These are phyloP conservation scores for Drosophila mojavensis DNA, from an alignment of 1,140 invertebrate species.

Conservation along the genomic window DNA sequence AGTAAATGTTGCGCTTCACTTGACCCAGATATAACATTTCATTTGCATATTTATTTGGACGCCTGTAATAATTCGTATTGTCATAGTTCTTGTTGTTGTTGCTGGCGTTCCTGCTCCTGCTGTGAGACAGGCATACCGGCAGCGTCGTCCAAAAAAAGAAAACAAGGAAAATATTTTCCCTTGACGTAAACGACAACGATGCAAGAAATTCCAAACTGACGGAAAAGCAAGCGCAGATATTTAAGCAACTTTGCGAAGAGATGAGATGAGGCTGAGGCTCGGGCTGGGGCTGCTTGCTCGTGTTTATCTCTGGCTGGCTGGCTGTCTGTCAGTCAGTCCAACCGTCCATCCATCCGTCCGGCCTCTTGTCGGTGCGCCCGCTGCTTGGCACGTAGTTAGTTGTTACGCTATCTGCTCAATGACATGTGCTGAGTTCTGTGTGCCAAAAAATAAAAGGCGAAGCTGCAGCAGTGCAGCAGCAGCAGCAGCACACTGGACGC, in stretches of 20 bases:
- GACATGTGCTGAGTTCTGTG: constrained; percentile 66
- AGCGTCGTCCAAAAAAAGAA: constrained; percentile 21
- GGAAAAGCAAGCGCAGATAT: constrained; percentile 74
- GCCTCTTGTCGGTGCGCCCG: neutral
- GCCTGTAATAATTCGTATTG: constrained; percentile 24
- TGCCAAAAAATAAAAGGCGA: constrained; percentile 60
- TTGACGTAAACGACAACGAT: constrained; percentile 65
- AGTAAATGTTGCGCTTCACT: constrained; percentile 22
- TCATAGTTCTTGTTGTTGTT: neutral
- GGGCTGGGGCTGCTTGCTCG: constrained; percentile 17
- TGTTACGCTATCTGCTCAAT: constrained; percentile 65
- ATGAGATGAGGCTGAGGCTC: neutral
- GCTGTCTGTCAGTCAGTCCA: neutral
- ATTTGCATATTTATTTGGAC: constrained; percentile 70
- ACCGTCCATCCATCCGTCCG: neutral
- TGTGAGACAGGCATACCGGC: constrained; percentile 8
- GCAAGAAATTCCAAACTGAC: constrained; percentile 77
- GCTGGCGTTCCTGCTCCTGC: constrained; percentile 4
- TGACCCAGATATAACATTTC: constrained; percentile 53
- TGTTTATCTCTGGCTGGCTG: constrained; percentile 45
- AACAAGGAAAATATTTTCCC: constrained; percentile 61
- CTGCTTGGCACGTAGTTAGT: constrained; percentile 58
- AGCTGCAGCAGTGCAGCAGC: neutral
- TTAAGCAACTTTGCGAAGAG: constrained; percentile 60
- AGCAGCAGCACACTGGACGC: constrained; percentile 52